Base-by-base conservation (phyloP, 1,140 invertebrate genomes). In the Colletes latitarsis region DNA sequence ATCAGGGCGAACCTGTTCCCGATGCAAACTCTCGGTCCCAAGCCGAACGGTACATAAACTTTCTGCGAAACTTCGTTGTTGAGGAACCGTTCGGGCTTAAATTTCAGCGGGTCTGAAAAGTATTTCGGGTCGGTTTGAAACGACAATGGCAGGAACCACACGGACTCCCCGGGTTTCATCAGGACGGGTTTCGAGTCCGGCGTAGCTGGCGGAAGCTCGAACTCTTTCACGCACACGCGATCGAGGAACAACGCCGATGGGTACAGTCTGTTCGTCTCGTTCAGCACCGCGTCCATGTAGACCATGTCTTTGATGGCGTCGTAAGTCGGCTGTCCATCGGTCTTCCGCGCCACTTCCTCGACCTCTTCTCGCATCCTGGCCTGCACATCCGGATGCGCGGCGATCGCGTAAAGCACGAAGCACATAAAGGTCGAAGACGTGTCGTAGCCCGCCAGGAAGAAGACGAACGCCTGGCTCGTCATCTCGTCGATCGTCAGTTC, bases 11-110 rank as follows among this genome's bases (percentile, higher is more conserved):
- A 91, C 9, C 85, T 68, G 43, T 91, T 90, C 81, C 91, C 94
- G 46, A 94, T 94, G 80, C 94, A 94, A 43, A 87, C 89, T 52
- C 94, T 89, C 0, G 93, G 93, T 2, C 94, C 94, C 1, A 92
- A 43, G 3, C 93, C 93, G 55, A 94, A 94, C 0, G 83, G 72
- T 0, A 85, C 19, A 1, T 72, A 72, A 15, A 49, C 12, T 2
- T 43, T 43, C 0, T 15, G 64, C 0, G 60, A 6, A 1, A 67
- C 41, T 4, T 57, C 8, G 0, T 5, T 19, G 1, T 75, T 49
- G 4, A 81, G 9, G 14, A 85, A 85, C 72, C 83, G 57, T 1
- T 76, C 60, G 0, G 83, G 83, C 53, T 73, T 6, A 3, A 85
- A 85, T 0, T 63, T 77, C 0, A 46, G 1, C 5, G 81, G 83